Evolutionary conservation across 2,888 invertebrate genomes (phyloP).

Genomic region (Auanema freiburgensis): DNA sequence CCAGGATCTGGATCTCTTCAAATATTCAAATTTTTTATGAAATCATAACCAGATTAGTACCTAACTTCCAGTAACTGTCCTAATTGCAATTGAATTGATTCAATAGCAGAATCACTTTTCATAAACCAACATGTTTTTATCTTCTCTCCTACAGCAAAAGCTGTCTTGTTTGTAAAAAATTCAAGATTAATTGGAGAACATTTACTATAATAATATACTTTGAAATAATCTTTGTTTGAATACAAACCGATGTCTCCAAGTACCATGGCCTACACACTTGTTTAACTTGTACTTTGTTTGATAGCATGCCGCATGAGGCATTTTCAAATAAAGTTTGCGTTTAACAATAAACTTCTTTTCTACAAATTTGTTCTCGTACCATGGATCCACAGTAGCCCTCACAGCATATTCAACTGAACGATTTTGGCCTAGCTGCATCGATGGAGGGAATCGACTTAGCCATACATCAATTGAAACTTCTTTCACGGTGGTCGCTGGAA

Average conservation of each 20-base stretch:
- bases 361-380: slow-evolving; percentile 45
- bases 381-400: slow-evolving; percentile 48
- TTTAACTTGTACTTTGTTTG: slow-evolving; percentile 39
- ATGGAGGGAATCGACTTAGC: slow-evolving; percentile 51
- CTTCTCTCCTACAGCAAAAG: slow-evolving; percentile 39
- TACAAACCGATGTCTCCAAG: slow-evolving; percentile 32
- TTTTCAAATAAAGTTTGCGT: slow-evolving; percentile 38
- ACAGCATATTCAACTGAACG: slow-evolving; percentile 43
- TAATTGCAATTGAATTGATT: slow-evolving; percentile 25
- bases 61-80: slow-evolving; percentile 25
- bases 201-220: slow-evolving; percentile 24
- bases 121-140: slow-evolving; percentile 40
- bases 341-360: slow-evolving; percentile 42
- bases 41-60: too few relatives aligned
- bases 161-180: slow-evolving; percentile 42
- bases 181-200: slow-evolving; percentile 48
- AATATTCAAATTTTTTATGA: background rate
- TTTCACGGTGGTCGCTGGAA: slow-evolving; percentile 23
- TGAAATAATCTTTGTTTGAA: background rate
- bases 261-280: slow-evolving; percentile 44
- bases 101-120: slow-evolving; percentile 27
- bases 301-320: slow-evolving; percentile 44
- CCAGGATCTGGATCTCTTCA: slow-evolving; percentile 43
- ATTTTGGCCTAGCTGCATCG: slow-evolving; percentile 36
- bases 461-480: slow-evolving; percentile 42